Percentiles rank a stretch among this genome's conserved stretches.
These are phyloP conservation scores for Promerops cafer DNA, from an alignment of 2,113 vertebrate genomes.

Conservation along the genomic window DNA sequence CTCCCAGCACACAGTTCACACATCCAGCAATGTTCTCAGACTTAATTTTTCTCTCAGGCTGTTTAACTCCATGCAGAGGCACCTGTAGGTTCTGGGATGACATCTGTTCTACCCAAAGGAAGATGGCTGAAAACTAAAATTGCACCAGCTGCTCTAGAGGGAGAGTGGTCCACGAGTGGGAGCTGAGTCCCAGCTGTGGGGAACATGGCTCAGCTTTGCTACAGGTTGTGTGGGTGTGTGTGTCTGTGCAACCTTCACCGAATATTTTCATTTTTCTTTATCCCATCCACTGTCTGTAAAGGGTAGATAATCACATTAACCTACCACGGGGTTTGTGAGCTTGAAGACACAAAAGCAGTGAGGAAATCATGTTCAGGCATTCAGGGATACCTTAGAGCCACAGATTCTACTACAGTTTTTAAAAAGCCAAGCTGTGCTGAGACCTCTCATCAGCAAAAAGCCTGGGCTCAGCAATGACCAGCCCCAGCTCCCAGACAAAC, in stretches of 20 bases:
- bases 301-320: background rate
- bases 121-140: background rate
- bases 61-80: background rate
- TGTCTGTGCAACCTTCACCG: background rate
- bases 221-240: background rate
- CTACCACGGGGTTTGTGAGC: background rate
- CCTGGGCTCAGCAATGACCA: background rate
- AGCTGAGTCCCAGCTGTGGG: background rate
- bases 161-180: background rate
- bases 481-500: background rate
- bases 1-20: background rate
- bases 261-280: background rate
- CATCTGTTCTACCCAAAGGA: background rate
- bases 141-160: rapidly evolving
- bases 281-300: background rate
- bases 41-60: background rate
- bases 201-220: background rate
- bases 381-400: background rate
- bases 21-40: background rate
- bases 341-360: background rate
- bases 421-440: background rate
- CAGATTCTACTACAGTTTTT: background rate
- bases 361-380: background rate
- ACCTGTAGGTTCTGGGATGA: background rate
- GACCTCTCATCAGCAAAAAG: background rate